Evolutionary conservation across 1,140 invertebrate species (phyloP).

Genomic region (Zaprionus davidi): DNA sequence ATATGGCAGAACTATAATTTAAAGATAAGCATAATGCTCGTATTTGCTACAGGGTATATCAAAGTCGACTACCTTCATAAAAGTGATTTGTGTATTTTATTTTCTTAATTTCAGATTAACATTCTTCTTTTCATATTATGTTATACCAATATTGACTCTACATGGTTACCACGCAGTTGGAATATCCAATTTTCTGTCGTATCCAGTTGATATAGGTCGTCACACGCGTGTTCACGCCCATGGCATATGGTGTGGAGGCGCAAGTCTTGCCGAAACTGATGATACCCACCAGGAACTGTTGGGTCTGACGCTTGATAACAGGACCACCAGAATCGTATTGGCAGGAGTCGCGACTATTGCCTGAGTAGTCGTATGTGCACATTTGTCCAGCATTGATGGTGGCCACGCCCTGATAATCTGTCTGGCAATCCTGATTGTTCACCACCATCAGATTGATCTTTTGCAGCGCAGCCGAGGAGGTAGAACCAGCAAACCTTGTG

Average conservation of each 20-base stretch:
- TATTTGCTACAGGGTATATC: neutral
- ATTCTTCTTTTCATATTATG: neutral
- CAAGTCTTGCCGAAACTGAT: slow-evolving; percentile 88
- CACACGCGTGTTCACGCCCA: slow-evolving; percentile 89
- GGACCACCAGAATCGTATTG: slow-evolving; percentile 82
- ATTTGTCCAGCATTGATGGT: slow-evolving; percentile 57
- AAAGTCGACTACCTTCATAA: neutral
- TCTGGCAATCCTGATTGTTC: slow-evolving; percentile 61
- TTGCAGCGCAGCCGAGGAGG: slow-evolving; percentile 44
- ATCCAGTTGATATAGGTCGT: slow-evolving; percentile 89
- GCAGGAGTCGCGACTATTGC: slow-evolving; percentile 67
- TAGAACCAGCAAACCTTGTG: slow-evolving; percentile 59
- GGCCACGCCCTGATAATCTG: slow-evolving; percentile 42
- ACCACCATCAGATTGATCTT: slow-evolving; percentile 70
- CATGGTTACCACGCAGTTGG: slow-evolving; percentile 60
- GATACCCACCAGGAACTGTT: slow-evolving; percentile 85
- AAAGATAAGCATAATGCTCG: rapidly evolving
- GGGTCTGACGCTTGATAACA: slow-evolving; percentile 44
- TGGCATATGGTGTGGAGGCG: slow-evolving; percentile 81
- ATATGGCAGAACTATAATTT: too few relatives aligned
- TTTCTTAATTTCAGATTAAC: slow-evolving; percentile 2
- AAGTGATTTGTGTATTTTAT: neutral
- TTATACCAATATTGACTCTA: neutral
- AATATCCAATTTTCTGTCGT: slow-evolving; percentile 50
- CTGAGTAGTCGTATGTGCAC: slow-evolving; percentile 75